These are phyloP conservation scores for Spongia lamella DNA, from an alignment of 37 sponge, comb jelly and placozoan species.

Conservation along the genomic window DNA sequence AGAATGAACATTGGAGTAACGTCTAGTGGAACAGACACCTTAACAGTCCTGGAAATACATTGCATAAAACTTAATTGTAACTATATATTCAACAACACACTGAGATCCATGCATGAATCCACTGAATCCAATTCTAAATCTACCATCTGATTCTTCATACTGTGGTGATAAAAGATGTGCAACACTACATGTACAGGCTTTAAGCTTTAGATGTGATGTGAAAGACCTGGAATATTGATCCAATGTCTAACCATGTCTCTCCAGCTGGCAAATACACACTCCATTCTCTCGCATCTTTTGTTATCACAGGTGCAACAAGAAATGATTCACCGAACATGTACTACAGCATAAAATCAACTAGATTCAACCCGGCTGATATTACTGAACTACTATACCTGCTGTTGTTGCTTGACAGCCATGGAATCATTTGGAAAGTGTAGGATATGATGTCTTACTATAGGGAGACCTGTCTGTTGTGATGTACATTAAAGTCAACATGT, in stretches of 20 bases:
- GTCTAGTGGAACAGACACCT: slow-evolving; percentile 36
- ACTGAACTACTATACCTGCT: slow-evolving; percentile 25
- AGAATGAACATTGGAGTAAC: slow-evolving; percentile 38
- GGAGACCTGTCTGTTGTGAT: slow-evolving; percentile 42
- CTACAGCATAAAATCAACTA: not conserved
- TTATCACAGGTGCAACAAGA: slow-evolving; percentile 56
- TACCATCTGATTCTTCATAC: slow-evolving; percentile 55
- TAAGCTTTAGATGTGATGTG: no score
- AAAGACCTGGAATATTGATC: slow-evolving; percentile 19
- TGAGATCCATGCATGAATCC: slow-evolving; percentile 31
- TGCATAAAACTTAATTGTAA: not conserved
- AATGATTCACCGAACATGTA: slow-evolving; percentile 58
- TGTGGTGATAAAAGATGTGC: not conserved
- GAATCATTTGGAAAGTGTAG: slow-evolving; percentile 48
- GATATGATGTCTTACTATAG: slow-evolving; percentile 56
- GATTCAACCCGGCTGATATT: not conserved
- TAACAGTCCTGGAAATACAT: slow-evolving; percentile 10
- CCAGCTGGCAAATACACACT: slow-evolving; percentile 48
- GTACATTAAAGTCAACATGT: not conserved
- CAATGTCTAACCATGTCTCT: slow-evolving; percentile 45
- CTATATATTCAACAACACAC: slow-evolving; percentile 19
- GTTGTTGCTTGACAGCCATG: slow-evolving; percentile 34
- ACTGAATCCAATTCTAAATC: slow-evolving; percentile 57
- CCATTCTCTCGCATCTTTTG: slow-evolving; percentile 23
- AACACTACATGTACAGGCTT: not conserved